A percentile compares a stretch with the other conserved stretches of the same genome.
Evolutionary conservation across 2,113 vertebrate genomes (phyloP).

Genomic region (Psophia crepitans): DNA sequence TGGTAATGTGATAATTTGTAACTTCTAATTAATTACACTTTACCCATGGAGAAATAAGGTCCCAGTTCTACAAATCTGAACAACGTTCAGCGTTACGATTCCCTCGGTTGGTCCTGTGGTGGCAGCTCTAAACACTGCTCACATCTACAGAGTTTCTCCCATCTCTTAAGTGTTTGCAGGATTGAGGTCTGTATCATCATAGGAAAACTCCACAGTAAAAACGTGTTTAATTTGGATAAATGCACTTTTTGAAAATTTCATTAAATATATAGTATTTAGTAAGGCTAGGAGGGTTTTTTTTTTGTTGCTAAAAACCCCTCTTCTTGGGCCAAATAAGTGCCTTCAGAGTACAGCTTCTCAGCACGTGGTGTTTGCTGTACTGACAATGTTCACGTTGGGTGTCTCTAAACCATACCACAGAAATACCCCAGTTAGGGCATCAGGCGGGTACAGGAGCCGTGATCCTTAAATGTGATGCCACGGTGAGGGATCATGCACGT

Average conservation of each 20-base stretch:
- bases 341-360: background rate
- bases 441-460: background rate
- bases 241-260: background rate
- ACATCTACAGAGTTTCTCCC: background rate
- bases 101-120: background rate
- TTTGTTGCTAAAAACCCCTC: background rate
- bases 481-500: conserved; percentile 24
- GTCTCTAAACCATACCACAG: background rate
- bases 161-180: background rate
- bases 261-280: background rate
- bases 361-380: background rate
- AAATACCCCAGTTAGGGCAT: conserved; percentile 55
- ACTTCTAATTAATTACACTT: background rate
- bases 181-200: background rate
- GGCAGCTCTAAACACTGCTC: background rate
- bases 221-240: background rate
- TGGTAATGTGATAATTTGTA: background rate
- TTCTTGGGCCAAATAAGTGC: background rate
- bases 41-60: background rate
- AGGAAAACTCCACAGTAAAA: background rate
- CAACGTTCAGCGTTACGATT: background rate
- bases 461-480: conserved; percentile 21
- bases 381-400: background rate
- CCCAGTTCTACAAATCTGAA: background rate
- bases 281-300: background rate